Evolutionary conservation across 2,797 vertebrate species (phyloP), one percentile per base, ranked within the genome.

Genomic region (Sebastes kiyomatsui): DNA sequence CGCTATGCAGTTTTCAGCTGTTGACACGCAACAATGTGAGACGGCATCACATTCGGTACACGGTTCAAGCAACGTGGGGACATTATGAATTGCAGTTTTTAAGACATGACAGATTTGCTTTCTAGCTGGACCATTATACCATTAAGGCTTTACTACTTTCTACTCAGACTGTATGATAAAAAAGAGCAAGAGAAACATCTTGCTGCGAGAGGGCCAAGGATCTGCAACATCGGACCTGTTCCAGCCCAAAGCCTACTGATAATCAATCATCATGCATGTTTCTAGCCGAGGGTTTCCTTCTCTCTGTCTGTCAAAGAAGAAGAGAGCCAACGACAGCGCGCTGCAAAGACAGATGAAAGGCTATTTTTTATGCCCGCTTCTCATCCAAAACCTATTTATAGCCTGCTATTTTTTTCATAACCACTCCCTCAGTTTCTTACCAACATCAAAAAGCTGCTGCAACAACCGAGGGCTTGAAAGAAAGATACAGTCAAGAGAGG

Each of bases 311-410:
- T 2, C 75, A 67, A 18, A 4, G 28, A 52, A 79, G 28, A 60
- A 56, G 30, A 58, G 30, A 73, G 93, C 75, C 87, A 85, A 93
- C 83, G 87, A 91, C 52, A 25, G 1, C 22, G 13, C 7, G 25
- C 23, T n/a, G 62, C 68, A 82, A 46, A 87, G 61, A 92, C 88
- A 93, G 93, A 96, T 96, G 92, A 95, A 96, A 94, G 94, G 90
- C 91, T 94, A 92, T 94, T 96, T 94, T 92, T 94, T 92, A 86
- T 91, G 88, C 91, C 91, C 80, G 25, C 22, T 73, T 82, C 82
- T 86, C 76, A 78, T 88, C 82, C 68, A 75, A 32, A 64, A 18
- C 66, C 84, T 96, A 95, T 95, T 94, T 95, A 94, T 95, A 95
- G 88, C 76, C 62, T 20, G 42, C 77, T 90, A 55, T 85, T 77